These are phyloP conservation scores for Eremobia ochroleuca DNA, from an alignment of 2,888 invertebrate species.

Conservation along the genomic window DNA sequence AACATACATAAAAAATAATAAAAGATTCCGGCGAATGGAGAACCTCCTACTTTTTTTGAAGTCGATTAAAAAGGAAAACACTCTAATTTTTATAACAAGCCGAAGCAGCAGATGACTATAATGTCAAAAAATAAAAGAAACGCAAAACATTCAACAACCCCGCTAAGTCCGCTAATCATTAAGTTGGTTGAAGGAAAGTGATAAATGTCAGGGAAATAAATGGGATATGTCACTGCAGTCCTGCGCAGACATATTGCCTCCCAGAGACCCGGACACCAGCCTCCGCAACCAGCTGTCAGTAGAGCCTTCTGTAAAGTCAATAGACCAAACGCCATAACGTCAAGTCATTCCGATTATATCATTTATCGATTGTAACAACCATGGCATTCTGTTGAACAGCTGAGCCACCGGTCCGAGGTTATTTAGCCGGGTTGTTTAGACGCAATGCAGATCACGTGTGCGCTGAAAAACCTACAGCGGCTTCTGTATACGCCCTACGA, in stretches of 20 bases:
- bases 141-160: conserved; percentile 17
- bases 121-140: conserved; percentile 23
- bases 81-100: neutral
- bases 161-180: conserved; percentile 48
- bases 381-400: conserved; percentile 85
- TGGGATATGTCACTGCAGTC: conserved; percentile 44
- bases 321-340: conserved; percentile 62
- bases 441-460: conserved; percentile 91
- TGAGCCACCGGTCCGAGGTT: conserved; percentile 84
- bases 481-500: conserved; percentile 85
- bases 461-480: conserved; percentile 84
- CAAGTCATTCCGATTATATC: conserved; percentile 79
- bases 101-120: conserved; percentile 10
- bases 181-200: conserved; percentile 46
- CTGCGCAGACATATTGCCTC: conserved; percentile 41
- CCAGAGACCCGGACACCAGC: conserved; percentile 7
- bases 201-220: conserved; percentile 60
- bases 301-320: conserved; percentile 45
- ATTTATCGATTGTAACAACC: conserved; percentile 85
- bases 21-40: no score
- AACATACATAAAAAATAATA: no score
- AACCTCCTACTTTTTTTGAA: no score
- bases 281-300: conserved; percentile 42
- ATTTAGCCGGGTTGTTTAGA: conserved; percentile 90
- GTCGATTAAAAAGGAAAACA: neutral